Evolutionary conservation across 2,888 invertebrate genomes (phyloP), one percentile per base, ranked within the genome.

Genomic region (Nycteola revayana): DNA sequence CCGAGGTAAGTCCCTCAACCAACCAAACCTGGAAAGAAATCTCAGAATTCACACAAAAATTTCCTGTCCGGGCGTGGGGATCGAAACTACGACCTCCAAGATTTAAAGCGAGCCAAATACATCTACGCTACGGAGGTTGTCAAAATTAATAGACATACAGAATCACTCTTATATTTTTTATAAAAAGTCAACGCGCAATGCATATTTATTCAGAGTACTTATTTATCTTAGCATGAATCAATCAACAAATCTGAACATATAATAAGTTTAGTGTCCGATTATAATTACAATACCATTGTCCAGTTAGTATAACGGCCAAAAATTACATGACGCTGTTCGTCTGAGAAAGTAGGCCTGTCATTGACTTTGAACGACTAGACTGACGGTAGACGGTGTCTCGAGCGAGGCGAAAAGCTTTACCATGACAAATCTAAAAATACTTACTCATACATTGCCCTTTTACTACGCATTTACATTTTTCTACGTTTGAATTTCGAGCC

Each of bases 261-360:
- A 75, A 73, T 77, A 77, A 84, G 81, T 75, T 60, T 59, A 72
- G 64, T 66, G 60, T 66, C 66, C 57, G 51, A 66, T 66, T 67
- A 49, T 63, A 69, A 77, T 72, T 74, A 79, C 75, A 75, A 77
- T 76, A 57, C 61, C 63, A 58, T 62, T 65, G 70, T 69, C 66
- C 75, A 68, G 78, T 82, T 70, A 78, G 67, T 62, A 64, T 72
- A 74, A 74, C 68, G 70, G 66, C 62, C 52, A 65, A 83, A 81
- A 75, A 71, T 68, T 63, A 71, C 69, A 72, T 59, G 73, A 71
- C 69, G 63, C 56, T 60, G 64, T 58, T 66, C 50, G 68, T 53
- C 65, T 71, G 71, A 54, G 84, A 86, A 86, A 86, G 87, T 85
- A 67, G 83, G 77, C 70, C 75, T 79, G 81, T 61, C 79, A 69